phyloP scores from a whole-genome alignment of 2,888 invertebrate species.

The Drosophila planitibia region DNA sequence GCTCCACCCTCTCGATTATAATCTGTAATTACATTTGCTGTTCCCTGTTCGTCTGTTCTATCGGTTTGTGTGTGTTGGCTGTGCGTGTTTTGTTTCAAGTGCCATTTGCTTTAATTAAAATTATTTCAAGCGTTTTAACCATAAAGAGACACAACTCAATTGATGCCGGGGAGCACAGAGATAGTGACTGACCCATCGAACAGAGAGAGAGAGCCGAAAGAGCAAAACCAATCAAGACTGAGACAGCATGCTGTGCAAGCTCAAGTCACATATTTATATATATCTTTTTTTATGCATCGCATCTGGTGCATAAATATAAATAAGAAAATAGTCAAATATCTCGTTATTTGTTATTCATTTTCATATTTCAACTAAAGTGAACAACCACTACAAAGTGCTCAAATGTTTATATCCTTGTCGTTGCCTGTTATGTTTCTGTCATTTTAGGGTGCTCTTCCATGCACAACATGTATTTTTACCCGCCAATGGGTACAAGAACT shows the following conservation, averaged over 20 bases:
- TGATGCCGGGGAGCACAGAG: not conserved
- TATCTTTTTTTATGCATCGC: not conserved
- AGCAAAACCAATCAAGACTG: too few relatives aligned
- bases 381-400: conserved; percentile 17
- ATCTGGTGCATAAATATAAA: conserved; percentile 6
- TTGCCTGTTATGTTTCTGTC: conserved; percentile 28
- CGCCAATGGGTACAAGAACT: conserved; percentile 3
- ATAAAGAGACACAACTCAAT: conserved; percentile 41
- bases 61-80: conserved; percentile 48
- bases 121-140: conserved; percentile 71
- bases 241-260: not conserved
- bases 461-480: conserved; percentile 13
- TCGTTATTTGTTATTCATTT: not conserved
- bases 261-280: conserved; percentile 11
- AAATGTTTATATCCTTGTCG: conserved; percentile 34
- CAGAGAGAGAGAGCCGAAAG: not conserved
- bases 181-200: not conserved
- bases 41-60: conserved; percentile 36
- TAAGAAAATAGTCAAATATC: not conserved
- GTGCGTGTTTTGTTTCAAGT: conserved; percentile 75
- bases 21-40: conserved; percentile 48
- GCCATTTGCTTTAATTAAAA: conserved; percentile 78
- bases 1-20: conserved; percentile 2
- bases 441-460: conserved; percentile 53
- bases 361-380: conserved; percentile 12